These are phyloP conservation scores for Bombus cullumanus DNA, from an alignment of 1,140 invertebrate genomes.

Conservation along the genomic window DNA sequence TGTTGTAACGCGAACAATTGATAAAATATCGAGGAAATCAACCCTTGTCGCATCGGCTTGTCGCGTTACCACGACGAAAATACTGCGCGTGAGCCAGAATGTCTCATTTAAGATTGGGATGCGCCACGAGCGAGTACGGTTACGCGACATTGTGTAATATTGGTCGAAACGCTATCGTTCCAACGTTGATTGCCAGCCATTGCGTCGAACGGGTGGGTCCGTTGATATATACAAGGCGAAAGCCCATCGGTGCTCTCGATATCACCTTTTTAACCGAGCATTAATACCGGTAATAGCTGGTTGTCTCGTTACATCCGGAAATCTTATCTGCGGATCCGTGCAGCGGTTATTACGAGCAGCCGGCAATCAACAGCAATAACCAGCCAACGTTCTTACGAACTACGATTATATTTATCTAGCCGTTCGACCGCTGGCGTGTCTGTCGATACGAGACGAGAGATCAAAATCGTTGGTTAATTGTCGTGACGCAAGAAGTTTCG, in stretches of 20 bases:
- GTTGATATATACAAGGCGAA: conserved; percentile 22
- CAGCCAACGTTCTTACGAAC: conserved; percentile 1
- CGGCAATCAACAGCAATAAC: conserved; percentile 21
- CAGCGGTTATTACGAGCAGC: neutral
- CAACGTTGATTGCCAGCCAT: conserved; percentile 14
- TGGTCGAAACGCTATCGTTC: conserved; percentile 28
- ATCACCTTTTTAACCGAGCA: conserved; percentile 16
- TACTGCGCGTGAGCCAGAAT: conserved; percentile 28
- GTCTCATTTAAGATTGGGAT: conserved; percentile 37
- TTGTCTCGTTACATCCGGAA: conserved; percentile 33
- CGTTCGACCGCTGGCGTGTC: neutral
- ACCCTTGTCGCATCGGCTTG: no score
- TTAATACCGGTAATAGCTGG: neutral
- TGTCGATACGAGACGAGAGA: neutral
- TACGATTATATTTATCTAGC: conserved; percentile 14
- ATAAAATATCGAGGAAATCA: neutral
- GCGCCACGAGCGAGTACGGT: conserved; percentile 10
- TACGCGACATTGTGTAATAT: conserved; percentile 52
- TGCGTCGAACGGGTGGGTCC: neutral
- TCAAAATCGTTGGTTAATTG: conserved; percentile 3
- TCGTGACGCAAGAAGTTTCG: neutral
- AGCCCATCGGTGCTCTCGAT: conserved; percentile 7
- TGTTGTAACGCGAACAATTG: no score
- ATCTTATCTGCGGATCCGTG: conserved; percentile 24
- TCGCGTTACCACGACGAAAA: conserved; percentile 21